Conservation (phyloP, 2,888 invertebrate genomes). For the Tenthredo scrophulariae region DNA sequence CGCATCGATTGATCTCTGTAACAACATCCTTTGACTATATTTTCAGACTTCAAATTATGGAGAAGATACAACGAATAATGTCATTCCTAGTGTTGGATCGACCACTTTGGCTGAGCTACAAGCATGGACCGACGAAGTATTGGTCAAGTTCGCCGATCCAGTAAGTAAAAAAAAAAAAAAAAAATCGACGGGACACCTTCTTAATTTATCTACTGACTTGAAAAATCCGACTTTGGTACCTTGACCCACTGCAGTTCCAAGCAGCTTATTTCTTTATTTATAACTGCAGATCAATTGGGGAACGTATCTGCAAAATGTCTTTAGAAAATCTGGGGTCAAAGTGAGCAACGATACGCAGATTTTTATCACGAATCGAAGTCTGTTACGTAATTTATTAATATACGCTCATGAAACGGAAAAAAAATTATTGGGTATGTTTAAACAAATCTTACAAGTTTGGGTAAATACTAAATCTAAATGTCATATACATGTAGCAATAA, state of each 20-base stretch:
- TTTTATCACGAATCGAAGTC: constrained; percentile 40
- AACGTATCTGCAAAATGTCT: constrained; percentile 5
- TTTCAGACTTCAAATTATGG: constrained; percentile 19
- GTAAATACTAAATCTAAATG: neutral
- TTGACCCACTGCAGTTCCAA: neutral
- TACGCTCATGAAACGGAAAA: constrained; percentile 31
- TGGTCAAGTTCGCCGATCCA: constrained; percentile 13
- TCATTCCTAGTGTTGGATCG: constrained; percentile 10
- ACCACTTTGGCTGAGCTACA: constrained; percentile 19
- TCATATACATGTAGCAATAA: neutral
- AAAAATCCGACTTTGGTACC: neutral
- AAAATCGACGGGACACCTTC: neutral
- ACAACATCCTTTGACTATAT: neutral
- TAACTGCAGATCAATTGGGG: constrained; percentile 32
- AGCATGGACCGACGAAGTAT: constrained; percentile 36
- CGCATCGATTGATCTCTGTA: neutral
- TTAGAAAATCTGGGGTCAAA: constrained; percentile 31
- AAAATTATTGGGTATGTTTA: constrained; percentile 9
- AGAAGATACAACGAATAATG: neutral
- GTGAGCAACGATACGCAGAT: constrained; percentile 8
- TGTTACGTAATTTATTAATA: constrained; percentile 35
- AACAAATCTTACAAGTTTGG: neutral
- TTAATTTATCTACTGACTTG: neutral
- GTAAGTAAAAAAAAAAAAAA: neutral
- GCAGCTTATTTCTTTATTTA: neutral